Conservation (phyloP, 2,113 vertebrate genomes). For the Amia ocellicauda region DNA sequence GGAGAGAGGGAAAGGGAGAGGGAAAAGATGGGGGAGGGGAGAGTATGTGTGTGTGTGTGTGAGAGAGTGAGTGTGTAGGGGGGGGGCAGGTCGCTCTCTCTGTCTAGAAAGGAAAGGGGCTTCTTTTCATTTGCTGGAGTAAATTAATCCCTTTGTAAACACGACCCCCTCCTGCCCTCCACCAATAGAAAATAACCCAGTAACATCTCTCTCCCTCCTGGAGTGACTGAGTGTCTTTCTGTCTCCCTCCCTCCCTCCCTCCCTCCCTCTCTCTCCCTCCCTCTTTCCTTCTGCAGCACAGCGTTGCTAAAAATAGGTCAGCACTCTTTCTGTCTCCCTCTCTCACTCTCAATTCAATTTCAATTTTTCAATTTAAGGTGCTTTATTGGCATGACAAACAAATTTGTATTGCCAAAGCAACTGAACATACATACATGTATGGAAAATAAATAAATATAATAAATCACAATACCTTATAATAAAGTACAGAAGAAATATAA, state of each 20-base stretch:
- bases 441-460: conserved; percentile 58
- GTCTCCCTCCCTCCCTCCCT: background rate
- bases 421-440: too few relatives aligned
- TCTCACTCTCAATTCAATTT: conserved; percentile 62
- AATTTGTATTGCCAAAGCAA: too few relatives aligned
- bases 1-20: conserved; percentile 1
- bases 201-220: background rate
- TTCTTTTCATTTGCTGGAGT: conserved; percentile 3
- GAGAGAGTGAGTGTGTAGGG: conserved; percentile 26
- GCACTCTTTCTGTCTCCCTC: conserved; percentile 52
- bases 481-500: too few relatives aligned
- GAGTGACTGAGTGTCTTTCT: background rate
- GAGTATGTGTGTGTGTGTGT: too few relatives aligned
- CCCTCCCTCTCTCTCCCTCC: background rate
- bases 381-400: too few relatives aligned
- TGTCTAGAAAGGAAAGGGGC: background rate
- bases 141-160: background rate
- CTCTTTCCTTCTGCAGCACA: conserved; percentile 54
- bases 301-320: conserved; percentile 65
- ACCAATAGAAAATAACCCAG: too few relatives aligned
- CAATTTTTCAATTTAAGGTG: conserved; percentile 69
- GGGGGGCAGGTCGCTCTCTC: conserved; percentile 9
- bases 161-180: background rate
- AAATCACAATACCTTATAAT: conserved; percentile 64
- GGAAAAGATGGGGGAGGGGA: conserved; percentile 5